These are phyloP conservation scores for Podarcis cretensis DNA, from an alignment of 2,113 vertebrate genomes.

Conservation along the genomic window DNA sequence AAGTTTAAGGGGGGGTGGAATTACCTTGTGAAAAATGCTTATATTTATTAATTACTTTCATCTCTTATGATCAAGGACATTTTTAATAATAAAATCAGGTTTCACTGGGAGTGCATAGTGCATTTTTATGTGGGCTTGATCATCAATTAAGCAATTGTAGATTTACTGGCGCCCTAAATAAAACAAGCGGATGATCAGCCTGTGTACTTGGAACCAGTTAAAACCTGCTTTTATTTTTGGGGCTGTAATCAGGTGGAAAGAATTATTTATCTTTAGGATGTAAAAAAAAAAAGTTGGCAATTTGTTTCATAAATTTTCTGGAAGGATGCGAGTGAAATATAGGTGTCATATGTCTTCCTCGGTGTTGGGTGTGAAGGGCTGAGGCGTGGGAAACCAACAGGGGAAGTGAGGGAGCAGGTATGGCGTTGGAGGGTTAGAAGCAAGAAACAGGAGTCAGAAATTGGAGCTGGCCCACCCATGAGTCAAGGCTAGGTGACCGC, in stretches of 20 bases:
- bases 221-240: slow-evolving; percentile 15
- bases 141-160: slow-evolving; percentile 42
- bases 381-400: not conserved
- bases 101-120: slow-evolving; percentile 37
- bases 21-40: not conserved
- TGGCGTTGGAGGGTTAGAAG: no score
- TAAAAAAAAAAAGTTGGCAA: not conserved
- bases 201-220: slow-evolving; percentile 25
- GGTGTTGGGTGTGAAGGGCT: not conserved
- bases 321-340: not conserved
- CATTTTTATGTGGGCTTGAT: slow-evolving; percentile 27
- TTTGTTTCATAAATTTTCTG: not conserved
- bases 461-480: no score
- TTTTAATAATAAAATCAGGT: not conserved
- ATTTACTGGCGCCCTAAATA: slow-evolving; percentile 39
- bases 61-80: not conserved
- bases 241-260: not conserved
- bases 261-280: slow-evolving; percentile 18
- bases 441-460: no score
- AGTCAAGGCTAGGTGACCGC: no score
- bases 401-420: no score
- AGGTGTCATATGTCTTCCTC: not conserved
- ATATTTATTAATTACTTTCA: not conserved
- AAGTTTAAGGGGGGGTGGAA: not conserved
- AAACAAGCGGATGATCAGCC: not conserved